Evolutionary conservation across 2,888 invertebrate genomes (phyloP).

Genomic region (Parthenolecanium corni): DNA sequence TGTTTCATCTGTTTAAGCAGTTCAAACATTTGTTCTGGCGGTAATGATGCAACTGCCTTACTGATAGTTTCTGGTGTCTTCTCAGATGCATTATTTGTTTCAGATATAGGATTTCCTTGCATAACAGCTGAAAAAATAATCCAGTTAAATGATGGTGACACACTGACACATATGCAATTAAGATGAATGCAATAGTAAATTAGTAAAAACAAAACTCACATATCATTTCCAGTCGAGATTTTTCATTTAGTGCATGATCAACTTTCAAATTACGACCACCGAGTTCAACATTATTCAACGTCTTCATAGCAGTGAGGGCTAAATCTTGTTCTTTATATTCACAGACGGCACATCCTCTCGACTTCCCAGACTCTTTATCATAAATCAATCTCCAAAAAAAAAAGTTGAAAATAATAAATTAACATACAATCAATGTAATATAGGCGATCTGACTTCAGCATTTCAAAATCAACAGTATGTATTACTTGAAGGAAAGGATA

Average conservation of each 20-base stretch:
- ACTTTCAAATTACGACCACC: slow-evolving; percentile 90
- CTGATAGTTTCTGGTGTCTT: slow-evolving; percentile 96
- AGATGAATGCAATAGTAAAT: too few relatives aligned
- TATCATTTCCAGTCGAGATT: slow-evolving; percentile 90
- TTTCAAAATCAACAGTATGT: neutral
- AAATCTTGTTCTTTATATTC: slow-evolving; percentile 98
- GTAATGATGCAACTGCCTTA: slow-evolving; percentile 92
- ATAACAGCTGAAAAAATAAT: slow-evolving; percentile 30
- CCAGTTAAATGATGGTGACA: slow-evolving; percentile 31
- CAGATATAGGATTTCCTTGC: slow-evolving; percentile 36
- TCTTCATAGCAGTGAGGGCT: slow-evolving; percentile 94
- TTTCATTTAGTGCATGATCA: slow-evolving; percentile 92
- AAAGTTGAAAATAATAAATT: too few relatives aligned
- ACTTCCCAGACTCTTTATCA: slow-evolving; percentile 92
- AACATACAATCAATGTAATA: neutral
- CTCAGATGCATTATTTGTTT: slow-evolving; percentile 55
- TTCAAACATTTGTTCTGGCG: slow-evolving; percentile 99
- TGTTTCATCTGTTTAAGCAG: slow-evolving; percentile 99
- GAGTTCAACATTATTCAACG: slow-evolving; percentile 92
- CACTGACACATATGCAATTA: too few relatives aligned
- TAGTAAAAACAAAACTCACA: slow-evolving; percentile 52
- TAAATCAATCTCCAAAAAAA: slow-evolving; percentile 65
- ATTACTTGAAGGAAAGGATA: slow-evolving; percentile 79
- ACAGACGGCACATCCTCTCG: slow-evolving; percentile 99
- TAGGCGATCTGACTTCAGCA: neutral